Conservation (phyloP, 2,113 vertebrate species). For the Platysternon megacephalum region DNA sequence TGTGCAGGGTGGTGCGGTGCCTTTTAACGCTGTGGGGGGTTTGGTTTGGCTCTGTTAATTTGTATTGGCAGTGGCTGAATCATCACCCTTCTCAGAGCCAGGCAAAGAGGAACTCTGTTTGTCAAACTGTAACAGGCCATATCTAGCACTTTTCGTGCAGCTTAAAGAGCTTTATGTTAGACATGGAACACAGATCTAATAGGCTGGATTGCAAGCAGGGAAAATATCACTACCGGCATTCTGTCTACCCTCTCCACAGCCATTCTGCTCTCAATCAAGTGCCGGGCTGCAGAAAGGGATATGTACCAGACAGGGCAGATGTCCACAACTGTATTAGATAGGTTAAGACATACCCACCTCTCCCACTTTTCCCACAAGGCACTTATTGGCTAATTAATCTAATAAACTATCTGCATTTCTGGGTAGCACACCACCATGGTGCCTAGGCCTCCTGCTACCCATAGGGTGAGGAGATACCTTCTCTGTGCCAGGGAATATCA, state of each 20-base stretch:
- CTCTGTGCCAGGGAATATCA: background rate
- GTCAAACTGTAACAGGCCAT: rapidly evolving
- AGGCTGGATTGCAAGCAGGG: background rate
- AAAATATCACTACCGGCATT: background rate
- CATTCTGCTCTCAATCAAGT: background rate
- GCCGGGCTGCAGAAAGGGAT: background rate
- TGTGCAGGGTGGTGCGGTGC: rapidly evolving
- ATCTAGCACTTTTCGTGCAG: rapidly evolving
- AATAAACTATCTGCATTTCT: background rate
- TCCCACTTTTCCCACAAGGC: background rate
- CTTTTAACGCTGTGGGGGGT: background rate
- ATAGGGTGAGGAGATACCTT: background rate
- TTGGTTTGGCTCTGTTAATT: background rate
- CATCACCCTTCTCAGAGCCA: rapidly evolving
- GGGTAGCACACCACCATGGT: background rate
- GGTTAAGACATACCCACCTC: background rate
- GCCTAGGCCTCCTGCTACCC: background rate
- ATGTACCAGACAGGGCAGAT: background rate
- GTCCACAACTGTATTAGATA: background rate
- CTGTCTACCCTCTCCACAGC: background rate
- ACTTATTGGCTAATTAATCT: background rate
- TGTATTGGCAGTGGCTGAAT: rapidly evolving
- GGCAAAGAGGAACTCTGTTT: background rate
- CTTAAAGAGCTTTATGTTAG: background rate
- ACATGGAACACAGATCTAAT: rapidly evolving